Conservation (phyloP, 2,888 invertebrate species). For the Zaprionus bogoriensis region DNA sequence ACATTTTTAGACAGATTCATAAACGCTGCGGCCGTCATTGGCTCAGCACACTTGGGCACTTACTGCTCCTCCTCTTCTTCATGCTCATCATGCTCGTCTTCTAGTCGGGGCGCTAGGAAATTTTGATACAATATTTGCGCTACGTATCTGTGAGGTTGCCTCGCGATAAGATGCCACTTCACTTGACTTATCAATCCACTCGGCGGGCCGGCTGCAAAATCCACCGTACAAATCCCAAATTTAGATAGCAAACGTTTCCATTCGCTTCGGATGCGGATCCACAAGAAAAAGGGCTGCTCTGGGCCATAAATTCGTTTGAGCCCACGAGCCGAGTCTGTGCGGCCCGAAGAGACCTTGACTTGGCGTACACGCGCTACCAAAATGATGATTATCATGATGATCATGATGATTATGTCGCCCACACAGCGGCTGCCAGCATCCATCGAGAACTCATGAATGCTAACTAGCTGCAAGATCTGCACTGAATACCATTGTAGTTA, state of each 20-base stretch:
- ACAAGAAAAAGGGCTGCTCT: conserved; percentile 22
- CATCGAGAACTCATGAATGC: no score
- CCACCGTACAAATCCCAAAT: conserved; percentile 14
- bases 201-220: conserved; percentile 22
- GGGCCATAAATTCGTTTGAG: conserved; percentile 24
- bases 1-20: conserved; percentile 18
- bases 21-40: conserved; percentile 19
- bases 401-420: no score
- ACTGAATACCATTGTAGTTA: no score
- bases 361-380: not conserved
- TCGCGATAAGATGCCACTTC: conserved; percentile 23
- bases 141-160: conserved; percentile 32
- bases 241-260: conserved; percentile 20
- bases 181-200: conserved; percentile 27
- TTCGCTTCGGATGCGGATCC: no score
- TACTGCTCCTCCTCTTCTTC: no score
- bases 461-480: no score
- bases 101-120: conserved; percentile 24
- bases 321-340: not conserved
- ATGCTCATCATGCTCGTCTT: no score
- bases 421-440: no score
- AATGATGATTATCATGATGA: no score
- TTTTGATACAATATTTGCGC: conserved; percentile 40
- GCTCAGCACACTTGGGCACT: conserved; percentile 12
- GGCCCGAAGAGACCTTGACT: not conserved